These are phyloP conservation scores for Scaptomyza hsui DNA, from an alignment of 1,140 invertebrate species.

Conservation along the genomic window DNA sequence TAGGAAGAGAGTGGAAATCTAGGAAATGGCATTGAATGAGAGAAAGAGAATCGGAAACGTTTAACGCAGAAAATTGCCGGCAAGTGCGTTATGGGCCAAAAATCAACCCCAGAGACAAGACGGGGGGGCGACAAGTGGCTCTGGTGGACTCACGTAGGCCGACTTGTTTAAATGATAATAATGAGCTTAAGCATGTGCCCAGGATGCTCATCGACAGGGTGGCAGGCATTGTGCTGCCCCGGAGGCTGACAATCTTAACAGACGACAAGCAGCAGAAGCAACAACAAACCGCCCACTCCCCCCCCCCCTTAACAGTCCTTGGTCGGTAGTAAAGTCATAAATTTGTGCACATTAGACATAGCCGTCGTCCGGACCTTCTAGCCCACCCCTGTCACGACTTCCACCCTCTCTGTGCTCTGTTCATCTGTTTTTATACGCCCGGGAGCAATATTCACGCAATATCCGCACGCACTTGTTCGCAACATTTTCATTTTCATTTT, in stretches of 20 bases:
- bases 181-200: conserved; percentile 82
- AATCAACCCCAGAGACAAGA: conserved; percentile 56
- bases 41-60: conserved; percentile 68
- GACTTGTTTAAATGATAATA: conserved; percentile 82
- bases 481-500: too few relatives aligned
- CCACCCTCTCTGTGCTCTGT: conserved; percentile 16
- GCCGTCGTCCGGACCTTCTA: conserved; percentile 53
- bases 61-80: conserved; percentile 58
- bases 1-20: background rate
- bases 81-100: conserved; percentile 21
- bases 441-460: conserved; percentile 83
- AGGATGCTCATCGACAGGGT: conserved; percentile 37
- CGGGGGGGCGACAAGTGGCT: conserved; percentile 61
- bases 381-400: background rate
- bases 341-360: conserved; percentile 84
- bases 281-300: conserved; percentile 59
- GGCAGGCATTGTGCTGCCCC: conserved; percentile 35
- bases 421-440: conserved; percentile 83
- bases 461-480: conserved; percentile 69
- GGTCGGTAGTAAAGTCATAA: conserved; percentile 77
- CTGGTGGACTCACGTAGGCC: conserved; percentile 60
- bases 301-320: conserved; percentile 28
- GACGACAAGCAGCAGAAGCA: conserved; percentile 33
- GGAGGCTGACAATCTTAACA: conserved; percentile 63
- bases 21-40: conserved; percentile 15